Evolutionary conservation across 2,113 vertebrate genomes (phyloP).

Genomic region (Odocoileus virginianus): DNA sequence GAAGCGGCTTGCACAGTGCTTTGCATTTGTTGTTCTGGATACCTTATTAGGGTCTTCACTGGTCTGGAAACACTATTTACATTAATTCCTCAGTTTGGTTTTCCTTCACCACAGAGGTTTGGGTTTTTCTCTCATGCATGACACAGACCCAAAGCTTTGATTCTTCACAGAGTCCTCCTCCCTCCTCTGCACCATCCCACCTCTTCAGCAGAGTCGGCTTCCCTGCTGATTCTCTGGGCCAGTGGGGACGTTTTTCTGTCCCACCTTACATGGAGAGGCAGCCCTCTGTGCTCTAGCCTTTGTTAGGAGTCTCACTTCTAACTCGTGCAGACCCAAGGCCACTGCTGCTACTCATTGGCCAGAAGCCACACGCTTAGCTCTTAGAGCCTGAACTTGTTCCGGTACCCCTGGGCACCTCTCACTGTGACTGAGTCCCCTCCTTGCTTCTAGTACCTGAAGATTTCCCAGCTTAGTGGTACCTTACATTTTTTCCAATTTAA

Average conservation of each 20-base stretch:
- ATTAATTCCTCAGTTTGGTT: neutral
- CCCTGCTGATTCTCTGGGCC: neutral
- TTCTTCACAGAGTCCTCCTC: fast-evolving
- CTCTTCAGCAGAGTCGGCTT: neutral
- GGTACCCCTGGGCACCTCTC: fast-evolving
- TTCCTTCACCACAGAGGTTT: too few species aligned
- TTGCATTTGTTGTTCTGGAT: neutral
- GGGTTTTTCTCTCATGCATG: fast-evolving
- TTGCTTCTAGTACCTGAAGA: neutral
- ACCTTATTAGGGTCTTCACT: neutral
- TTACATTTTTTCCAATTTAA: neutral
- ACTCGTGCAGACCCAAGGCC: too few species aligned
- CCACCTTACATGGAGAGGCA: neutral
- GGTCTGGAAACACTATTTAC: neutral
- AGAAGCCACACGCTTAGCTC: too few species aligned
- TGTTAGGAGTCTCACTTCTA: neutral
- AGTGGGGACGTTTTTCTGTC: neutral
- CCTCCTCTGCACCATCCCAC: neutral
- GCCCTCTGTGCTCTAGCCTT: neutral
- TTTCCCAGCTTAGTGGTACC: neutral
- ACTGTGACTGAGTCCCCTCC: too few species aligned
- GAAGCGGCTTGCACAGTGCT: neutral
- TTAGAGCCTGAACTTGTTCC: neutral
- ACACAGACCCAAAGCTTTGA: neutral
- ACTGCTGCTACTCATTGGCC: neutral